phyloP scores from a whole-genome alignment of 2,113 vertebrate genomes.

The Lepidiolamprologus cunningtoni region DNA sequence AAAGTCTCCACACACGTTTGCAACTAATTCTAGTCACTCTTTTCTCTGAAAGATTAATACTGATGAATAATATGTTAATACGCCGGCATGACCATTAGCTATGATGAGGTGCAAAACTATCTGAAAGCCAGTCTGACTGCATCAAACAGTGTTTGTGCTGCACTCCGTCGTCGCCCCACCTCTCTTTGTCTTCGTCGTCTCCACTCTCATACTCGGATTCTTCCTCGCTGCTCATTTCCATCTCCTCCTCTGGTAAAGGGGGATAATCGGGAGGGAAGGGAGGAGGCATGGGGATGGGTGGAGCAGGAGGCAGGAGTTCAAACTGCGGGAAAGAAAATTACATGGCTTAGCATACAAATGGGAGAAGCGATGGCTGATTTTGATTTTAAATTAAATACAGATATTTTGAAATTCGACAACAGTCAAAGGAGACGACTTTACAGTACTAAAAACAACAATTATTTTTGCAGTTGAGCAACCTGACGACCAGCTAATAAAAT shows the following conservation, averaged over 20 bases:
- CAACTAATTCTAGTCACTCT: background rate
- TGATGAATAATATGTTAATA: background rate
- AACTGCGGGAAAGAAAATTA: constrained; percentile 64
- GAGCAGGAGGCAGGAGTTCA: constrained; percentile 72
- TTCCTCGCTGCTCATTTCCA: constrained; percentile 73
- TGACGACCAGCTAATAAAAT: background rate
- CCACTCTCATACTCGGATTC: constrained; percentile 95
- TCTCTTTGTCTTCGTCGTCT: constrained; percentile 87
- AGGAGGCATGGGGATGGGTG: constrained; percentile 74
- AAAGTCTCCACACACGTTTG: background rate
- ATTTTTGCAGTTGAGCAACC: background rate
- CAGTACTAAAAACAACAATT: background rate
- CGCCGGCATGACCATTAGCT: background rate
- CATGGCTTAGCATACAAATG: background rate
- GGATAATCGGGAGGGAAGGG: constrained; percentile 85
- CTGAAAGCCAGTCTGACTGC: background rate
- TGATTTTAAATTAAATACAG: background rate
- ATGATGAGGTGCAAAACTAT: background rate
- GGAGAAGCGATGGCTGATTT: background rate
- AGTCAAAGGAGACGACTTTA: background rate
- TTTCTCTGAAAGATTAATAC: background rate
- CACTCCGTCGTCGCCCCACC: constrained; percentile 60
- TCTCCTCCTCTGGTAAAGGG: constrained; percentile 83
- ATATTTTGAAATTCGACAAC: background rate
- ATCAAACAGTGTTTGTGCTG: background rate